Conservation (phyloP, 1,140 invertebrate genomes). For the Steinernema khuongi region DNA sequence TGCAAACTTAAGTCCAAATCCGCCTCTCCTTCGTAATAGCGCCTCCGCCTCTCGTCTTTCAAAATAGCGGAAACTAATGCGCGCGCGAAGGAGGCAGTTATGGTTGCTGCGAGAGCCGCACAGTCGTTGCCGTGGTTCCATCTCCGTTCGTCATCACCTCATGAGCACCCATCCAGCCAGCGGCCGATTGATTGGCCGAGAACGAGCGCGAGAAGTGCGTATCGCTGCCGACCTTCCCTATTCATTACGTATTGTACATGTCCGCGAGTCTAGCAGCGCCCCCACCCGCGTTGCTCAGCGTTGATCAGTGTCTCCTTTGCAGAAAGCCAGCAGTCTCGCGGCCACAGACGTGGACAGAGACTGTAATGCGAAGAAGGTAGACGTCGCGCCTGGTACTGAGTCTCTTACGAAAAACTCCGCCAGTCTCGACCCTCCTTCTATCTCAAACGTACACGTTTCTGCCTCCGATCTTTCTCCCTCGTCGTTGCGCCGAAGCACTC, state of each 20-base stretch:
- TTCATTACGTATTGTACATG: neutral
- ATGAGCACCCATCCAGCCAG: constrained; percentile 3
- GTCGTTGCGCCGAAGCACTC: constrained; percentile 42
- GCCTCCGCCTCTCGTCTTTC: too few relatives aligned
- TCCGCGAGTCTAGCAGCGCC: neutral
- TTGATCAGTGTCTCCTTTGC: neutral
- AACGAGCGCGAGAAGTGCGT: constrained; percentile 16
- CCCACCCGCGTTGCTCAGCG: neutral
- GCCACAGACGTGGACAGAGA: neutral
- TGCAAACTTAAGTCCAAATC: too few relatives aligned
- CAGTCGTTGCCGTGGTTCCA: constrained; percentile 6
- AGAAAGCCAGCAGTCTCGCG: neutral
- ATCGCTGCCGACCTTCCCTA: neutral
- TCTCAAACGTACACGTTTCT: neutral
- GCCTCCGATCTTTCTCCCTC: constrained; percentile 7
- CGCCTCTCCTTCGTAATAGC: too few relatives aligned
- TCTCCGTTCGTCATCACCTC: constrained; percentile 11
- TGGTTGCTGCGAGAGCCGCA: neutral
- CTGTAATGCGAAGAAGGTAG: constrained; percentile 9
- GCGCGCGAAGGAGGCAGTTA: neutral
- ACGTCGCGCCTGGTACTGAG: neutral
- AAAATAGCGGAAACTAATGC: neutral
- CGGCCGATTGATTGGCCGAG: constrained; percentile 7
- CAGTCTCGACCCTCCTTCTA: constrained; percentile 3
- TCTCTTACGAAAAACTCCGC: neutral